Base-by-base conservation (phyloP, 2,797 vertebrate species). In the Gadopsis bispinosus region DNA sequence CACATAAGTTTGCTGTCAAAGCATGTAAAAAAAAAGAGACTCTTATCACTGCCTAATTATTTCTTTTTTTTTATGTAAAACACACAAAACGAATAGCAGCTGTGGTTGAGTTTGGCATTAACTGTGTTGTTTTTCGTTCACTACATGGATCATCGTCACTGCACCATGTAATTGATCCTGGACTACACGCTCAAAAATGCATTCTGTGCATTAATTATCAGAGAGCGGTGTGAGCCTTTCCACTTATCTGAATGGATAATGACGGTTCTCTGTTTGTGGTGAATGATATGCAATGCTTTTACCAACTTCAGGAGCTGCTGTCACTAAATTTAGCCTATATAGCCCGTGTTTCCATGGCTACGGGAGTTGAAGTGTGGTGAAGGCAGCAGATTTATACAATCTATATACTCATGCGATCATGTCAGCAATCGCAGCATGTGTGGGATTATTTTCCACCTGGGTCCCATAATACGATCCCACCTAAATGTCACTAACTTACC, bases 291-390 rank as follows among this genome's bases (percentile, higher is more conserved):
- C 75, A 45, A 51, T 64, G 81, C 78, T 86, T 91, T 89, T 76
- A 91, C 89, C 86, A 92, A 87, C 78, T 92, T 93, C 87, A 85
- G 83, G 81, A 88, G 80, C 87, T 70, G 74, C 90, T 82, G 78
- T 77, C 79, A 84, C 86, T 92, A 92, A 89, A 89, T 91, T 92
- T 92, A 91, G 87, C 85, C 70, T 89, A 85, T 88, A 92, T 82
- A 90, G 84, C 74, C 88, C 68, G 80, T 79, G 92, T 94, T 92
- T 92, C 91, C 92, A 94, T 94, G 91, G 88, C 69, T 89, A 94
- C 91, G 17, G 48, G 62, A 71, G 64, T 83, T 72, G 77, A 86
- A 84, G 80, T 73, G 73, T 43, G 60, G 53, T 54, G 72, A 83
- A 89, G 41, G 86, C 71, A 78, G 85, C 66, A 83, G 67, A 85